phyloP scores from a whole-genome alignment of 2,888 invertebrate genomes.

The Ectemnius cavifrons region DNA sequence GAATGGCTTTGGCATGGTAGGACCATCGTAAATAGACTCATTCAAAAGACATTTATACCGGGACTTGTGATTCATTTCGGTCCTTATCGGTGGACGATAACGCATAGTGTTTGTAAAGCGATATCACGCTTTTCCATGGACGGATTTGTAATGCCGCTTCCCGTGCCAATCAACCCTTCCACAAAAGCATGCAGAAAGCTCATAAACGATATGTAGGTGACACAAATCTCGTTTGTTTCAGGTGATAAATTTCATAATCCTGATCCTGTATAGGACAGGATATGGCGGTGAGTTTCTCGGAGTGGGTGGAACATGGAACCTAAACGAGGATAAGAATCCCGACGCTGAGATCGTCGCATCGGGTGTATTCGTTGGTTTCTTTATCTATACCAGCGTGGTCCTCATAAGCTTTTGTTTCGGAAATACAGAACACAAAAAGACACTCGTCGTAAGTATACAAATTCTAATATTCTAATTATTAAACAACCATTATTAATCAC shows the following conservation, averaged over 20 bases:
- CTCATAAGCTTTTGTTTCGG: slow-evolving; percentile 88
- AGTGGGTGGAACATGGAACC: slow-evolving; percentile 93
- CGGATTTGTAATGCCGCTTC: slow-evolving; percentile 22
- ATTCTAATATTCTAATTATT: too few species aligned
- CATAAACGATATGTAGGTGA: background rate
- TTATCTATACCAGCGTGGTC: slow-evolving; percentile 90
- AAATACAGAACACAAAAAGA: slow-evolving; percentile 88
- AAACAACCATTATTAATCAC: too few species aligned
- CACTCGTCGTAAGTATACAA: slow-evolving; percentile 76
- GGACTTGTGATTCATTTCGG: slow-evolving; percentile 61
- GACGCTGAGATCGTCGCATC: slow-evolving; percentile 94
- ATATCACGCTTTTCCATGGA: slow-evolving; percentile 52
- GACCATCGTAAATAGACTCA: slow-evolving; percentile 44
- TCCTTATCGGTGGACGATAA: slow-evolving; percentile 68
- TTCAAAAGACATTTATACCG: slow-evolving; percentile 58
- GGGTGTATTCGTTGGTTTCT: slow-evolving; percentile 91
- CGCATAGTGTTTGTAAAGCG: slow-evolving; percentile 66
- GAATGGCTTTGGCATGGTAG: slow-evolving; percentile 17
- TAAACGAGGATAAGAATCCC: slow-evolving; percentile 92
- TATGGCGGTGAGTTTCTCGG: slow-evolving; percentile 91
- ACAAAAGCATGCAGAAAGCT: background rate
- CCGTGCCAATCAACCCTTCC: slow-evolving; percentile 5
- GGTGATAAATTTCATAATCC: slow-evolving; percentile 89
- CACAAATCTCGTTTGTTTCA: slow-evolving; percentile 70
- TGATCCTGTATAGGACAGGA: slow-evolving; percentile 90